Conservation (phyloP, 2,888 invertebrate species). For the Xanthia togata region DNA sequence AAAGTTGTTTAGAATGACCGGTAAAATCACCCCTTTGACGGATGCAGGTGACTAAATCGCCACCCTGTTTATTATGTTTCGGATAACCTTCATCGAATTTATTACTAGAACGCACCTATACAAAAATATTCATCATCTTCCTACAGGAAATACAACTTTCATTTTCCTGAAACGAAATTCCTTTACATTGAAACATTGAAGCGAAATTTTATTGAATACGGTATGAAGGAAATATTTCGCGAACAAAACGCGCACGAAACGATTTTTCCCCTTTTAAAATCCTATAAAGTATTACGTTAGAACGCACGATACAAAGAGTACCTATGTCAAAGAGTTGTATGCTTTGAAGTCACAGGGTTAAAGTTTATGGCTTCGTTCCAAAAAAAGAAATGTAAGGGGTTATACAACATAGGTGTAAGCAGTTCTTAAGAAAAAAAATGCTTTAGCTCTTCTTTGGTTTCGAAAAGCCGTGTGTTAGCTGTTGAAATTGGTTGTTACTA, state of each 20-base stretch:
- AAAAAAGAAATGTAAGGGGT: not conserved
- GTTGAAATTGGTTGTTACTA: too few relatives aligned
- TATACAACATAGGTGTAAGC: not conserved
- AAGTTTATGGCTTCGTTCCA: constrained; percentile 24
- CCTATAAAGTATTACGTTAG: constrained; percentile 50
- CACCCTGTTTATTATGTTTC: not conserved
- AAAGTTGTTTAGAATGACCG: too few relatives aligned
- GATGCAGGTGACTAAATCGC: not conserved
- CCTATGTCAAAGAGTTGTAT: constrained; percentile 39
- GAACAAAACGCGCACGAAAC: too few relatives aligned
- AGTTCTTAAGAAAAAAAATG: not conserved
- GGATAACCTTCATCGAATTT: not conserved
- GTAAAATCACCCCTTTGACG: too few relatives aligned
- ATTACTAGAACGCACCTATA: not conserved
- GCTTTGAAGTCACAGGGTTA: constrained; percentile 26
- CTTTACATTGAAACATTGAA: constrained; percentile 46
- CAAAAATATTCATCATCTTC: constrained; percentile 29
- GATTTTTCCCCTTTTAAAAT: constrained; percentile 57
- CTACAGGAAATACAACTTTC: constrained; percentile 21
- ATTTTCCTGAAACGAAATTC: constrained; percentile 51
- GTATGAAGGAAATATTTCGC: constrained; percentile 57
- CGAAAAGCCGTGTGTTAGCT: not conserved
- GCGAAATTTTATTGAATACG: constrained; percentile 55
- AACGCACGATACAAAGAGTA: constrained; percentile 34
- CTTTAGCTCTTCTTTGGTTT: not conserved